These are phyloP conservation scores for Schizothorax lantsangensis DNA, from an alignment of 2,797 vertebrate genomes.

Conservation along the genomic window DNA sequence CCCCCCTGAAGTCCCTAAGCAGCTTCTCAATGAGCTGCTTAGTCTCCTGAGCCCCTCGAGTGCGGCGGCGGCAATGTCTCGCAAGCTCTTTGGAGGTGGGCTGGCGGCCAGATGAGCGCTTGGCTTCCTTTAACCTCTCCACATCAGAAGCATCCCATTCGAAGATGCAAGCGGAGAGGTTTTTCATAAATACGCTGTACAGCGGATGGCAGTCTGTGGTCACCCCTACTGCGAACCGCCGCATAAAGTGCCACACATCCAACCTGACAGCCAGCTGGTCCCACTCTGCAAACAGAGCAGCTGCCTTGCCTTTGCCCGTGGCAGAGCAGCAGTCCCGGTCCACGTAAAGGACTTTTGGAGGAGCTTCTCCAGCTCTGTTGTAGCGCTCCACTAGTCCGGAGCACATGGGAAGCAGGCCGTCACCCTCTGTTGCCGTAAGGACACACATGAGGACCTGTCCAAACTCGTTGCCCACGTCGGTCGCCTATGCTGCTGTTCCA, in stretches of 20 bases:
- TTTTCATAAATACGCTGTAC: background rate
- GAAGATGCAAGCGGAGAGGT: constrained; percentile 13
- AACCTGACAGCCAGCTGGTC: background rate
- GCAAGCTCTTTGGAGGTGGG: background rate
- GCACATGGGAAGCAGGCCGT: background rate
- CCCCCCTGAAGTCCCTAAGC: background rate
- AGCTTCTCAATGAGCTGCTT: constrained; percentile 18
- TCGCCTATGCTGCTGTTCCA: background rate
- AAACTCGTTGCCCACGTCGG: constrained; percentile 10
- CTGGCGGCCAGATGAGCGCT: background rate
- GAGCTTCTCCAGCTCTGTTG: background rate
- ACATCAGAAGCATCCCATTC: background rate
- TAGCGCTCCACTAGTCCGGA: background rate
- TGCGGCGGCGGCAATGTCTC: background rate
- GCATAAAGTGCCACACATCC: background rate
- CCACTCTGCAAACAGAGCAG: background rate
- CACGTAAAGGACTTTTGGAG: background rate
- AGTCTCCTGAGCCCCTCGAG: background rate
- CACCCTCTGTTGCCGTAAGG: background rate
- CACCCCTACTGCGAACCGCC: background rate
- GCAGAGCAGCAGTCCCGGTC: background rate
- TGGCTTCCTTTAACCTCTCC: background rate
- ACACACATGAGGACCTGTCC: constrained; percentile 31
- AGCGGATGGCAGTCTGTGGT: background rate
- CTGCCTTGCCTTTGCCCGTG: too few relatives aligned